Evolutionary conservation across 2,113 vertebrate species (phyloP).

Genomic region (Xiphophorus maculatus): DNA sequence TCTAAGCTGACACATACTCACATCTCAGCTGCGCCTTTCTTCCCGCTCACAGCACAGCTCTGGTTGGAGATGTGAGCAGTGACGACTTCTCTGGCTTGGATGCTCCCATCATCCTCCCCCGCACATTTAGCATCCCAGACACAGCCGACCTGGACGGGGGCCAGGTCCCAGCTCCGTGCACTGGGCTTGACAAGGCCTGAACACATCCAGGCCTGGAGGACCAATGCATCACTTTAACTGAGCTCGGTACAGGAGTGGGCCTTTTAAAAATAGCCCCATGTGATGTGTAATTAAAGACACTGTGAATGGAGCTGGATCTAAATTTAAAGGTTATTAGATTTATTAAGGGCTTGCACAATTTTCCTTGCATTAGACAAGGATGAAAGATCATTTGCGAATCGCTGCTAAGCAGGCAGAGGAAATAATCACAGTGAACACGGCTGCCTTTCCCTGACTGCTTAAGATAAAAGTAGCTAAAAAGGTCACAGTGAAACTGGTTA

Average conservation of each 20-base stretch:
- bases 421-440: conserved; percentile 32
- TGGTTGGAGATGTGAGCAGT: conserved; percentile 40
- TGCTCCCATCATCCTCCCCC: conserved; percentile 40
- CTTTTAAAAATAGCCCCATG: conserved; percentile 43
- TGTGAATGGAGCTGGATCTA: conserved; percentile 2
- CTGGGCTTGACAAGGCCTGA: conserved; percentile 23
- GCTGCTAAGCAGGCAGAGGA: conserved; percentile 27
- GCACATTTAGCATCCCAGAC: conserved; percentile 50
- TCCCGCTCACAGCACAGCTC: conserved; percentile 52
- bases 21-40: conserved; percentile 34
- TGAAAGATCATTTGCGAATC: conserved; percentile 51
- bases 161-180: conserved; percentile 47
- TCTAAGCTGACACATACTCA: conserved; percentile 56
- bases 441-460: conserved; percentile 20
- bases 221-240: conserved; percentile 53
- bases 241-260: conserved; percentile 18
- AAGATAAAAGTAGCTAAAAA: conserved; percentile 60
- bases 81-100: conserved; percentile 50
- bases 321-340: conserved; percentile 44
- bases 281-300: conserved; percentile 50
- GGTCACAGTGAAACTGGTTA: conserved; percentile 61
- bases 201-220: conserved; percentile 23
- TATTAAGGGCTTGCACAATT: conserved; percentile 36
- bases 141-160: conserved; percentile 36
- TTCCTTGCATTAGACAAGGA: conserved; percentile 24